Evolutionary conservation across 2,797 vertebrate genomes (phyloP).

Genomic region (Odontamblyopus lacepedii): DNA sequence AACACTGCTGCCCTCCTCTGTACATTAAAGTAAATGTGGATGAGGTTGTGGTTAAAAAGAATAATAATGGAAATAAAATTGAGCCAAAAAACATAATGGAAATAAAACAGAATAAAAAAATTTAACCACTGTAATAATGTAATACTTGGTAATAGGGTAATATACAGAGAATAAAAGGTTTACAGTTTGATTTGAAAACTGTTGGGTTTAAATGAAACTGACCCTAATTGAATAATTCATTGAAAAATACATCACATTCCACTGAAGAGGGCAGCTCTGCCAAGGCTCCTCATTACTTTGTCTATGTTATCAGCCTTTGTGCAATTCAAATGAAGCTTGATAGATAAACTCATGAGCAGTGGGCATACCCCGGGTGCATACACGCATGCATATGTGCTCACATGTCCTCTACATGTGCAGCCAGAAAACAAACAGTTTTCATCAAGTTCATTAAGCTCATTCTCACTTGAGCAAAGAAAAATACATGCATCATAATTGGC

Average conservation of each 20-base stretch:
- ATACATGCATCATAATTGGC: neutral
- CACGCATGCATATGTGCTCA: constrained; percentile 23
- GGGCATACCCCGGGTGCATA: constrained; percentile 44
- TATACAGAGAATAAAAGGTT: neutral
- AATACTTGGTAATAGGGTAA: too few relatives aligned
- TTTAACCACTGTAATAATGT: too few relatives aligned
- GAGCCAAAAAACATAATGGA: too few relatives aligned
- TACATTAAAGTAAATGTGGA: constrained; percentile 9
- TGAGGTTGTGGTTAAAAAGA: neutral
- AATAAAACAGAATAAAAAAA: too few relatives aligned
- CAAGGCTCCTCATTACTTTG: constrained; percentile 52
- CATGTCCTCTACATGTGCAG: constrained; percentile 14
- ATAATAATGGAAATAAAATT: too few relatives aligned
- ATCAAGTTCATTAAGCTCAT: neutral
- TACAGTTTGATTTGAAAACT: neutral
- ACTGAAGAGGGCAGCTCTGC: constrained; percentile 26
- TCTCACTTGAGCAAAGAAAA: neutral
- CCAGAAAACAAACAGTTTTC: constrained; percentile 1
- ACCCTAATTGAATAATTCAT: constrained; percentile 55
- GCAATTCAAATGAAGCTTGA: constrained; percentile 43
- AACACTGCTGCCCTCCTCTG: constrained; percentile 7
- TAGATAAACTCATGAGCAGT: constrained; percentile 29
- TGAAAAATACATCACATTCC: constrained; percentile 21
- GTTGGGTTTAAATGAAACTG: constrained; percentile 39
- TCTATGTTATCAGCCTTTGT: constrained; percentile 45